A percentile compares a stretch with the other conserved stretches of the same genome.
These are phyloP conservation scores for Antennarius striatus DNA, from an alignment of 2,113 vertebrate species.

Conservation along the genomic window DNA sequence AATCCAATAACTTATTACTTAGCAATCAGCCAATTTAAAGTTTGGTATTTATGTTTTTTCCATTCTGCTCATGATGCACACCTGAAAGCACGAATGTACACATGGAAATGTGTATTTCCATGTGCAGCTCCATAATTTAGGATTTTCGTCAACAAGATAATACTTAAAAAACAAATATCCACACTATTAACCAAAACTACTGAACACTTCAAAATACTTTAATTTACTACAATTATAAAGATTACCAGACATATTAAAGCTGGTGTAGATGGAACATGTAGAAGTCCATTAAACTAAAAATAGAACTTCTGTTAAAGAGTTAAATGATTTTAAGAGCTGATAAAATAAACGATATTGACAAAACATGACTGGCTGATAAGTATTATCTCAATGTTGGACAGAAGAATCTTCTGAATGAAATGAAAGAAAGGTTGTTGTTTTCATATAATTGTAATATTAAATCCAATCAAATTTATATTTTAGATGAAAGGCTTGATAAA, in stretches of 20 bases:
- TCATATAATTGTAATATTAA: neutral
- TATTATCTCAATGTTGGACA: too few species aligned
- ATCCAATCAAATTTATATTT: neutral
- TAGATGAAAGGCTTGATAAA: neutral
- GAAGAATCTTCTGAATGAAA: neutral
- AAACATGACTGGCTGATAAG: too few species aligned
- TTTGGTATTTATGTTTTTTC: neutral
- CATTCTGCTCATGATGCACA: neutral
- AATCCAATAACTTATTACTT: neutral
- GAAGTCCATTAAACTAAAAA: too few species aligned
- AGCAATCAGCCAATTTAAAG: neutral
- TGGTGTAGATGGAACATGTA: too few species aligned
- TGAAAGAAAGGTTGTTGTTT: neutral
- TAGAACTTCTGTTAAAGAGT: too few species aligned
- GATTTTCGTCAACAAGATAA: neutral
- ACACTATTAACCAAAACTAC: constrained; percentile 1
- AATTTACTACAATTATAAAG: too few species aligned
- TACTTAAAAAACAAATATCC: neutral
- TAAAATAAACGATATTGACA: too few species aligned
- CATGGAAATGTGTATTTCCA: too few species aligned
- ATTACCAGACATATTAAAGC: too few species aligned
- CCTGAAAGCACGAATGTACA: too few species aligned
- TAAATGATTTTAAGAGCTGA: too few species aligned
- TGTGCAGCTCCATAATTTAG: too few species aligned
- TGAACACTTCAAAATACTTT: neutral